These are phyloP conservation scores for Centroberyx gerrardi DNA, from an alignment of 2,797 vertebrate species.

Conservation along the genomic window DNA sequence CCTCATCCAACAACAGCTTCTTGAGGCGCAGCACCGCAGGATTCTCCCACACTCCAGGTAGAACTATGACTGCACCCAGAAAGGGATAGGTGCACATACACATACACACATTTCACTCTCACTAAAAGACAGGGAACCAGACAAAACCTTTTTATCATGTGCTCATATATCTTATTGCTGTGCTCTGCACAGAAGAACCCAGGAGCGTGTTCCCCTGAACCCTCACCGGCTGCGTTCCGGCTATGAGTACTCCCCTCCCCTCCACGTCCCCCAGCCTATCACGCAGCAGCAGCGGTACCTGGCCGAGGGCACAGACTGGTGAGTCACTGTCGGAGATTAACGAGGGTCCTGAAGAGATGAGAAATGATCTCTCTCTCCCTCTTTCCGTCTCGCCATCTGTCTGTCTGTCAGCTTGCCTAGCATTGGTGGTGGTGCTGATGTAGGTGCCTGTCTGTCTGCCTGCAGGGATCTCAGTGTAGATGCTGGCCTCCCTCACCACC, in stretches of 20 bases:
- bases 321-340: constrained; percentile 74
- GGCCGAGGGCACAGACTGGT: constrained; percentile 99
- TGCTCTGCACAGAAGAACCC: constrained; percentile 89
- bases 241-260: constrained; percentile 93
- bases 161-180: constrained; percentile 11
- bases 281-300: constrained; percentile 93
- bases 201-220: constrained; percentile 93
- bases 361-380: constrained; percentile 12
- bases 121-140: not conserved
- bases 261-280: constrained; percentile 91
- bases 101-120: not conserved
- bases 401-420: constrained; percentile 30
- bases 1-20: constrained; percentile 99
- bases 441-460: constrained; percentile 40
- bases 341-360: constrained; percentile 29
- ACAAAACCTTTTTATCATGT: not conserved
- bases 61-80: not conserved
- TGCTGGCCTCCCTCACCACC: constrained; percentile 90
- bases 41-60: constrained; percentile 96
- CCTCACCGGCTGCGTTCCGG: constrained; percentile 93
- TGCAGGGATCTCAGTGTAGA: constrained; percentile 98
- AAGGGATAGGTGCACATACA: not conserved
- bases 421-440: constrained; percentile 21
- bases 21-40: constrained; percentile 96
- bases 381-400: constrained; percentile 42